These are phyloP conservation scores for Calonectris borealis DNA, from an alignment of 2,113 vertebrate species.

Conservation along the genomic window DNA sequence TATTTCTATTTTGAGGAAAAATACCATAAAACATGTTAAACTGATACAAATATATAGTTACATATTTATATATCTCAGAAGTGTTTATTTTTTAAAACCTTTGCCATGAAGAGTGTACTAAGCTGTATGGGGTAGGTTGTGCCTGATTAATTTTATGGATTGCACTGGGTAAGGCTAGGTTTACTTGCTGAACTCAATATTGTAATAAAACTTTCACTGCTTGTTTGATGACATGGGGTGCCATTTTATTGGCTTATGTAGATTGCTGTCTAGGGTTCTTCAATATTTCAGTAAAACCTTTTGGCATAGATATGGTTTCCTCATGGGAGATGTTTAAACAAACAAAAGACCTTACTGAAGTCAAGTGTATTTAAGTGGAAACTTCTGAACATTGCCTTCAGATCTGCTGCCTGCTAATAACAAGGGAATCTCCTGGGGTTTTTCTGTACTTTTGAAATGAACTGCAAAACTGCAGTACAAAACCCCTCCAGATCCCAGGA, in stretches of 20 bases:
- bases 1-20: background rate
- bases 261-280: background rate
- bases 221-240: background rate
- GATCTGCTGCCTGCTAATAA: background rate
- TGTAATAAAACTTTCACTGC: background rate
- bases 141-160: background rate
- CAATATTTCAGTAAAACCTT: background rate
- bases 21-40: background rate
- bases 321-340: background rate
- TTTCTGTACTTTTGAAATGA: background rate
- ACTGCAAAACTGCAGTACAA: background rate
- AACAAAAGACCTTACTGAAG: background rate
- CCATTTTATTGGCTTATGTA: background rate
- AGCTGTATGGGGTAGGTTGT: background rate
- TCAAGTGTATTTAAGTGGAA: background rate
- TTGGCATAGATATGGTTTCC: background rate
- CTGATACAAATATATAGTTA: background rate
- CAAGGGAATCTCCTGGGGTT: background rate
- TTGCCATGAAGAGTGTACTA: background rate
- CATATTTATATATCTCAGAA: background rate
- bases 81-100: background rate
- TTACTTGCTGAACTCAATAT: background rate
- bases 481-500: background rate
- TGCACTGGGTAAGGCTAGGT: background rate
- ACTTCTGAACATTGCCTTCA: background rate